These are phyloP conservation scores for Amiota mariae DNA, from an alignment of 2,888 invertebrate species.

Conservation along the genomic window DNA sequence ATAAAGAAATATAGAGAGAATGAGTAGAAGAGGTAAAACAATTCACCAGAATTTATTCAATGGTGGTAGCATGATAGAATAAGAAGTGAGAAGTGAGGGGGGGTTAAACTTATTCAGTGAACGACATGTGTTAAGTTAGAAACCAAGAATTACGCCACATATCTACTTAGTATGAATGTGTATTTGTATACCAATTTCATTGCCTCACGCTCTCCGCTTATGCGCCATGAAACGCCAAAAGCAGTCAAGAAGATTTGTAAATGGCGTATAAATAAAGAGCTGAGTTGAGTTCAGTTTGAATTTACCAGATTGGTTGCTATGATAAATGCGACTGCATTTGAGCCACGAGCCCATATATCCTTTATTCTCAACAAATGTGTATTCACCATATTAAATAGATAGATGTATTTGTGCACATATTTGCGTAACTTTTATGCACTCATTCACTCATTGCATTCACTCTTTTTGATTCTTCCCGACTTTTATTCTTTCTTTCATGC, in stretches of 20 bases:
- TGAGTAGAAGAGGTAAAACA: too few relatives aligned
- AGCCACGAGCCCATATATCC: not conserved
- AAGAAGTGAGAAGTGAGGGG: not conserved
- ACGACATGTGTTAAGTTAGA: slow-evolving; percentile 15
- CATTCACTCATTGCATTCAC: slow-evolving; percentile 1
- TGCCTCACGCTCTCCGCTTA: not conserved
- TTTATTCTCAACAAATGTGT: not conserved
- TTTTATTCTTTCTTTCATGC: slow-evolving; percentile 2
- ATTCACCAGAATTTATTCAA: too few relatives aligned
- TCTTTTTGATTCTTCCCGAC: not conserved
- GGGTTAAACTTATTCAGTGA: not conserved
- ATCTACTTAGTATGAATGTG: not conserved
- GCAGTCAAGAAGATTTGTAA: slow-evolving; percentile 23
- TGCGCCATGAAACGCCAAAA: slow-evolving; percentile 1
- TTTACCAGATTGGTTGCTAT: slow-evolving; percentile 16
- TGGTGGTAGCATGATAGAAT: not conserved
- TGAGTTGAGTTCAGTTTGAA: slow-evolving; percentile 9
- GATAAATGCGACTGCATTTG: slow-evolving; percentile 14
- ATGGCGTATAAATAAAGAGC: slow-evolving; percentile 22
- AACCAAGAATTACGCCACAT: not conserved
- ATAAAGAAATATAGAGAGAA: not conserved
- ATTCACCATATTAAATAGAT: not conserved
- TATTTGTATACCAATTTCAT: not conserved
- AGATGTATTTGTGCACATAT: not conserved
- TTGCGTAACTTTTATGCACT: slow-evolving; percentile 14